Conservation (phyloP, 2,113 vertebrate genomes). For the Hepsetus odoe region DNA sequence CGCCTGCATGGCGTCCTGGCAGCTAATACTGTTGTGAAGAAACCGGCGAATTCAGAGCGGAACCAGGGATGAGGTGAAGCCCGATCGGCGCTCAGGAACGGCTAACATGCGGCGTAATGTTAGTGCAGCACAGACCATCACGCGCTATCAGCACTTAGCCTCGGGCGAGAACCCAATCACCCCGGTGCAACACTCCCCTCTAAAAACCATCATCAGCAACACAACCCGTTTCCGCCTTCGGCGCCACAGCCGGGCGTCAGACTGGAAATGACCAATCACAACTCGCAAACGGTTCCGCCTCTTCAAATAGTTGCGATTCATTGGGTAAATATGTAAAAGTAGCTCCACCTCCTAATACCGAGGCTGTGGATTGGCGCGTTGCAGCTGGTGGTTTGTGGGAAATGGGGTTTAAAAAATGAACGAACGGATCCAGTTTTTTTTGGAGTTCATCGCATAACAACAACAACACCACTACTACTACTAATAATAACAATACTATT, state of each 20-base stretch:
- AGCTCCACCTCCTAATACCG: neutral
- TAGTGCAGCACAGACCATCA: neutral
- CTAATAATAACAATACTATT: too few relatives aligned
- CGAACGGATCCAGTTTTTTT: neutral
- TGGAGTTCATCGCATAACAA: neutral
- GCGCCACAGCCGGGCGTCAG: neutral
- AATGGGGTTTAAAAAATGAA: neutral
- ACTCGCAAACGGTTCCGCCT: neutral
- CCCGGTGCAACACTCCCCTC: too few relatives aligned
- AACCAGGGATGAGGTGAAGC: neutral
- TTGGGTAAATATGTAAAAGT: neutral
- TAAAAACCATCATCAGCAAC: too few relatives aligned
- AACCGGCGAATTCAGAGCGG: neutral
- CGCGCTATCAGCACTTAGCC: too few relatives aligned
- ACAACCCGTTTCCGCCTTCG: conserved; percentile 14
- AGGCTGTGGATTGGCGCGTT: conserved; percentile 19
- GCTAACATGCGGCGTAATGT: neutral
- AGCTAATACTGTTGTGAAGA: conserved; percentile 5
- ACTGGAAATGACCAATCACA: conserved; percentile 24
- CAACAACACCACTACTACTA: too few relatives aligned
- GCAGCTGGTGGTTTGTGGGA: neutral
- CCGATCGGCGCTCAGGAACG: neutral
- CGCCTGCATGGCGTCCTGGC: conserved; percentile 61
- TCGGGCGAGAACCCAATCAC: too few relatives aligned
- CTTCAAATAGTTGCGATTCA: neutral